Evolutionary conservation across 1,140 invertebrate species (phyloP), one percentile per base, ranked within the genome.

Genomic region (Drosophila kepulauana): DNA sequence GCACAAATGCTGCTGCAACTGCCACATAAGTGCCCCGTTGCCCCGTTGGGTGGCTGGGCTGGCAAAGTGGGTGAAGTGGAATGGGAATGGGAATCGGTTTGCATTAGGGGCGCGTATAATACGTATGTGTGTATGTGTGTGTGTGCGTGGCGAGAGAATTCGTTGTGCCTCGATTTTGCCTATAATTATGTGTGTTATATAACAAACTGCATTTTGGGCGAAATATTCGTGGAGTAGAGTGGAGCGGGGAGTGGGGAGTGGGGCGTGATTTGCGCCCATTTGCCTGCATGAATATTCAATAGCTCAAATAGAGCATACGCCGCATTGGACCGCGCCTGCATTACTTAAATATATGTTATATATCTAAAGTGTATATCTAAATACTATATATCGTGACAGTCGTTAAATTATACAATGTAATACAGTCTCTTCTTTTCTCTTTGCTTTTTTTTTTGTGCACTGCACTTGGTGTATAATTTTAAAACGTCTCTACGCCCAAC

Each of bases 121-220:
- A 59, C 65, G 61, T 54, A 43, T 33, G 43, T 58, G 48, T 70
- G 61, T 28, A 20, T 52, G 65, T 20, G 35, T 67, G 43, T 25
- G 43, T 81, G 67, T 79, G 63, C 54, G 76, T 80, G 84, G 84
- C 78, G 85, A 89, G 88, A 89, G 88, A 89, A 89, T 89, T 89
- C 85, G 85, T 85, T 89, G 20, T 25, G 85, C 75, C 85, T 81
- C 85, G 85, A 89, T 89, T 25, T 89, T 89, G 85, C 81, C 85
- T 89, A 89, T 89, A 89, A 89, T 89, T 89, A 89, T 89, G 85
- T 90, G 85, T 89, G 85, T 89, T 89, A 89, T 89, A 89, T 89
- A 89, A 89, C 85, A 89, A 89, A 89, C 85, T 89, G 81, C 78
- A 89, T 82, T 89, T 82, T 78, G 78, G 70, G 70, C 78, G 71